Evolutionary conservation across 30 jellyfish, hydroid and myxozoan genomes (phyloP).

Genomic region (Morbakka virulenta): DNA sequence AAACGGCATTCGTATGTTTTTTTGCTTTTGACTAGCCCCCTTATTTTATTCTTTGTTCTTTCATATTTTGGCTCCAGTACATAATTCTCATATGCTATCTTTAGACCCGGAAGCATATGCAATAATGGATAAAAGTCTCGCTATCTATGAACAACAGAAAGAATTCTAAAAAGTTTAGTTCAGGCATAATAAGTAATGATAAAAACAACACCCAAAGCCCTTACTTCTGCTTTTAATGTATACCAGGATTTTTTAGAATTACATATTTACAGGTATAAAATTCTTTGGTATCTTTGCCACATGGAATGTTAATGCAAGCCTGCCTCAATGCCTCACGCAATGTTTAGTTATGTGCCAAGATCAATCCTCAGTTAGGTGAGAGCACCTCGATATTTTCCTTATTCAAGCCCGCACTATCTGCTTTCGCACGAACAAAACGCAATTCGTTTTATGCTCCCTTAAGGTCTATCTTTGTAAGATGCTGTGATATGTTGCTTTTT

Average conservation of each 20-base stretch:
- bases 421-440: no score
- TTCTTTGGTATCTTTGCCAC: conserved; percentile 4
- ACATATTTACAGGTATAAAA: conserved; percentile 12
- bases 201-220: conserved; percentile 22
- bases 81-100: conserved; percentile 34
- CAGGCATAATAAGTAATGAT: not conserved
- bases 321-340: conserved; percentile 33
- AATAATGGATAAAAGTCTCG: not conserved
- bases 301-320: conserved; percentile 40
- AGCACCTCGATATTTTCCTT: conserved; percentile 31
- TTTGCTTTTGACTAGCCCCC: conserved; percentile 21
- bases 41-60: conserved; percentile 24
- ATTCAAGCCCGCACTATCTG: no score
- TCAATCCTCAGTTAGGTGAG: conserved; percentile 31
- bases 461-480: no score
- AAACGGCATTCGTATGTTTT: conserved; percentile 1
- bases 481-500: no score
- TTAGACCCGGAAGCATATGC: conserved; percentile 35
- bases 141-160: not conserved
- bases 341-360: conserved; percentile 45
- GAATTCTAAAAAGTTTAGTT: not conserved
- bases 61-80: conserved; percentile 24
- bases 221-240: conserved; percentile 7
- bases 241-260: conserved; percentile 18
- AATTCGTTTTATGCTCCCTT: no score